Evolutionary conservation across 2,888 invertebrate genomes (phyloP), one percentile per base, ranked within the genome.

Genomic region (Cataglyphis livida): DNA sequence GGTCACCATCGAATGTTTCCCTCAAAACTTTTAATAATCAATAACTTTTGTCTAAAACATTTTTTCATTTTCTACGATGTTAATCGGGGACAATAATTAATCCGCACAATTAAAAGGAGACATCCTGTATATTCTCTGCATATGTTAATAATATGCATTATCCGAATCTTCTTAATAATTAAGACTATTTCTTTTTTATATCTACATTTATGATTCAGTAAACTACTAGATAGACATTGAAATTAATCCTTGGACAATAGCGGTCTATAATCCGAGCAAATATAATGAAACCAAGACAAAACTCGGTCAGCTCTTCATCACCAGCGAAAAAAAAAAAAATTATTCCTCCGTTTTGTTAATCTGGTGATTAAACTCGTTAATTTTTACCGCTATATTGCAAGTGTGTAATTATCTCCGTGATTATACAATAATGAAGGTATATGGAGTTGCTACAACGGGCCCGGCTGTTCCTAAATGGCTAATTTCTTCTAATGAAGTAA

Each of bases 401-500:
- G 74, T 73, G 74, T 54, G 74, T 74, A 83, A 81, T 74, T 81
- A 81, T 81, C 83, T 12, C 38, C 28, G 48, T 81, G 81, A 75
- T 85, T 79, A 82, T 75, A 87, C 59, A 68, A 73, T 74, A 85
- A 87, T 74, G 76, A 85, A 82, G 73, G 73, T 73, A 71, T 73
- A 66, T 74, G 65, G 57, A 79, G 70, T 83, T 65, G 83, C 62
- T 62, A 41, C 51, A 62, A 28, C 65, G 78, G 65, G 51, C 78
- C 78, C 32, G 54, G 73, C 74, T 70, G 62, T 51, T 78, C 62
- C 64, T 84, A 87, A 90, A 89, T 74, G 84, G 82, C 87, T 90
- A 90, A 90, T 89, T 88, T 88, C 85, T 87, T 86, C 86, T 89
- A 86, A 81, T 83, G 78, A 65, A 73, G 84, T 86, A 87, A 86